Evolutionary conservation across 2,888 invertebrate species (phyloP), one percentile per base, ranked within the genome.

Genomic region (Argyresthia goedartella): DNA sequence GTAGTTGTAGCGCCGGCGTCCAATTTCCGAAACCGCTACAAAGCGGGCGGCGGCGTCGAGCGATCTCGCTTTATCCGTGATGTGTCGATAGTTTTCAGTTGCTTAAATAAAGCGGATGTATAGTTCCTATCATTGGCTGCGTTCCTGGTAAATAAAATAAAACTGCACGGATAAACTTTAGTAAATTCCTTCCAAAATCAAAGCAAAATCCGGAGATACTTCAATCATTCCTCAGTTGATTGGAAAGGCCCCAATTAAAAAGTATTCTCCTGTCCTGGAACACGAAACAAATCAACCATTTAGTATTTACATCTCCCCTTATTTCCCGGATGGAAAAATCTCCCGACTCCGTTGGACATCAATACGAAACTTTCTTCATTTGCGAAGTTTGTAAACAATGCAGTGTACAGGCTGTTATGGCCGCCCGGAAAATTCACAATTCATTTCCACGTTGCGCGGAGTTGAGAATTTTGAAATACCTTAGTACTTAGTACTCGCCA

Each of bases 1-100:
- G 33, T 33, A 33, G 33, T 11, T 4, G 47, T n/a, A 33, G 47
- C 47, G 33, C 25, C 33, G 47, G 57, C 59, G 60, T 73, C 67
- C 73, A 77, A 80, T 80, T 78, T 79, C 79, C 80, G 72, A 71
- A 63, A 57, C 58, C 56, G 62, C 62, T 64, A 64, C 69, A 67
- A 68, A 75, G 63, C 76, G n/a, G n/a, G n/a, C n/a, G n/a, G n/a
- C n/a, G 77, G 75, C 77, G 77, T 69, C 76, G 70, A 61, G 25
- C 25, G 25, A 25, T 25, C 25, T 4, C 25, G 25, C 25, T 25
- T 25, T 25, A 25, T 25, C 6, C 25, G 25, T 25, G 25, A 25
- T n/a, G 25, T 25, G 25, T 25, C 25, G 25, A 25, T 25, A 25
- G 25, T 6, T 25, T 25, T 25, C 25, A 25, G 25, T 25, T 25